Evolutionary conservation across 2,113 vertebrate genomes (phyloP).

Genomic region (Sardina pilchardus): DNA sequence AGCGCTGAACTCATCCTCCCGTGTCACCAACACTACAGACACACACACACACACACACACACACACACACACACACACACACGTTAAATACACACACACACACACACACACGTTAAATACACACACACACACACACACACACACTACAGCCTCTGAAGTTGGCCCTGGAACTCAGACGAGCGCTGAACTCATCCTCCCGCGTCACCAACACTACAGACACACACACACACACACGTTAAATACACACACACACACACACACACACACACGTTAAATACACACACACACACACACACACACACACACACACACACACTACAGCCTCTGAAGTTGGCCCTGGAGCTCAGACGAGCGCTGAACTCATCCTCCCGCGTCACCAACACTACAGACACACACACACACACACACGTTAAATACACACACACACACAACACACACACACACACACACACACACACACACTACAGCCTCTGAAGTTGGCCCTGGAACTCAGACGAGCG

Average conservation of each 20-base stretch:
- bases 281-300: conserved; percentile 12
- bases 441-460: not conserved
- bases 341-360: conserved; percentile 90
- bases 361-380: conserved; percentile 92
- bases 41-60: not conserved
- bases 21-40: conserved; percentile 83
- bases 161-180: conserved; percentile 85
- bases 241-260: conserved; percentile 17
- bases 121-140: not conserved
- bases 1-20: conserved; percentile 95
- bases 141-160: conserved; percentile 91
- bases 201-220: conserved; percentile 82
- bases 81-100: conserved; percentile 55
- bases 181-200: conserved; percentile 94
- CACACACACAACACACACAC: conserved; percentile 77
- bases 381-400: conserved; percentile 66
- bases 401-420: no score
- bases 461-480: conserved; percentile 91
- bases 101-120: conserved; percentile 56
- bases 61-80: conserved; percentile 7
- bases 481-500: conserved; percentile 86
- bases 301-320: conserved; percentile 57
- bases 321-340: conserved; percentile 87
- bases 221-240: not conserved
- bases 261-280: not conserved